Conservation (phyloP, 2,888 invertebrate genomes). For the Trypoxylon attenuatum region DNA sequence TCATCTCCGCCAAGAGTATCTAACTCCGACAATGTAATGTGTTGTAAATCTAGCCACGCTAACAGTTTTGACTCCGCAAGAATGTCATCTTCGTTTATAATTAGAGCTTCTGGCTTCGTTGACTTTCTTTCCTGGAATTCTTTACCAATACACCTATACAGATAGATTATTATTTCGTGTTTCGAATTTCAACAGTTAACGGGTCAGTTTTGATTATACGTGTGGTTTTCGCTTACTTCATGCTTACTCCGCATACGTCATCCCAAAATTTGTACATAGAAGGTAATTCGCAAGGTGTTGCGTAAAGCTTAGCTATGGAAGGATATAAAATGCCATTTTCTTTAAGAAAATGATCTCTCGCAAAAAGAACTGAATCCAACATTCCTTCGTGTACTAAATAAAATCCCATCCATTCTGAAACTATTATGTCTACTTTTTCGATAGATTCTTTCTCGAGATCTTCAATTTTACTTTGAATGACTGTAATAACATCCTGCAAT, state of each 20-base stretch:
- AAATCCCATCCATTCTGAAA: conserved; percentile 99
- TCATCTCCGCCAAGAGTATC: conserved; percentile 79
- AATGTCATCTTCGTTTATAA: conserved; percentile 78
- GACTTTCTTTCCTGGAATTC: conserved; percentile 80
- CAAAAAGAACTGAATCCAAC: conserved; percentile 91
- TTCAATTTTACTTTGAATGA: conserved; percentile 86
- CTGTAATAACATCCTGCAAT: conserved; percentile 81
- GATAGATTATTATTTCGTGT: conserved; percentile 1
- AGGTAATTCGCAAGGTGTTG: conserved; percentile 80
- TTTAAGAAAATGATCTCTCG: conserved; percentile 87
- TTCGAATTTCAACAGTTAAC: not conserved
- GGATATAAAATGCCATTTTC: conserved; percentile 86
- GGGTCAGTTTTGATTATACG: not conserved
- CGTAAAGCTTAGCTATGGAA: conserved; percentile 82
- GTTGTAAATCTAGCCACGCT: conserved; percentile 82
- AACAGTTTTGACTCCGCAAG: conserved; percentile 81
- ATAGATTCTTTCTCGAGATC: conserved; percentile 81
- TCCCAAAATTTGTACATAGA: conserved; percentile 84
- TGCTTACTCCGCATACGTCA: conserved; percentile 85
- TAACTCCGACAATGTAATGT: conserved; percentile 79
- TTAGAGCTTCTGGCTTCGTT: conserved; percentile 81
- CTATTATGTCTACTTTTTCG: conserved; percentile 87
- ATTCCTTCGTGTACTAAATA: conserved; percentile 96
- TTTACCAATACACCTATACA: conserved; percentile 76
- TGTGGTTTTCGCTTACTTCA: conserved; percentile 76